Evolutionary conservation across 2,797 vertebrate species (phyloP), one percentile per base, ranked within the genome.

Genomic region (Rhynchonycteris naso): DNA sequence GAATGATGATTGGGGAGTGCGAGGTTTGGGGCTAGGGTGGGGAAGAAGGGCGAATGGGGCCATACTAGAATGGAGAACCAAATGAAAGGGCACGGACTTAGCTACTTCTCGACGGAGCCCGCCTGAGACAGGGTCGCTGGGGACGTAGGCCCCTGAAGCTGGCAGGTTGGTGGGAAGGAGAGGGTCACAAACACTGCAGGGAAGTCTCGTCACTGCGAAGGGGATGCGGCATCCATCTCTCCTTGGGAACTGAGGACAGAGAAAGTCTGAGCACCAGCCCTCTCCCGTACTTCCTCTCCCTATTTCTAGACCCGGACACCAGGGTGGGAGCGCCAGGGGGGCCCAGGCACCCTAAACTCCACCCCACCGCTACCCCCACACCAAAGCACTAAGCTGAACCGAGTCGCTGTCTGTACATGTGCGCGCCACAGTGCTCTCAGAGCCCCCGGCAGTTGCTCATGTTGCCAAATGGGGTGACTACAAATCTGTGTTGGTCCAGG

Each of bases 141-240:
- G 82, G 93, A 84, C 87, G 91, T 84, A 47, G 88, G 96, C 96
- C 97, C 97, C 97, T 95, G 97, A 96, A 96, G 97, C 93, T 81
- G 97, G 95, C 94, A 79, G 95, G 95, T 78, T 92, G 93, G 92
- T 89, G 95, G 93, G 71, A 88, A 94, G 96, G 84, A 95, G 95
- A 86, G 81, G 78, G 15, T 95, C 96, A 90, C 97, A 93, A 97
- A 97, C 92, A 95, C 90, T 54, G 95, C 93, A 91, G 96, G 97
- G 92, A 95, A 96, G 96, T 95, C 91, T 96, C 82, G 81, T 97
- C 97, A 91, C 97, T 95, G 97, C 93, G 94, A 90, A 96, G 96
- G 96, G 96, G 92, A 93, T 91, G 93, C 83, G 96, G 95, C 98
- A 92, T 98, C 97, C 96, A 94, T 95, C 90, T 96, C 85, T 97